Evolutionary conservation across 2,888 invertebrate species (phyloP), one percentile per base, ranked within the genome.

Genomic region (Hypolimnas misippus): DNA sequence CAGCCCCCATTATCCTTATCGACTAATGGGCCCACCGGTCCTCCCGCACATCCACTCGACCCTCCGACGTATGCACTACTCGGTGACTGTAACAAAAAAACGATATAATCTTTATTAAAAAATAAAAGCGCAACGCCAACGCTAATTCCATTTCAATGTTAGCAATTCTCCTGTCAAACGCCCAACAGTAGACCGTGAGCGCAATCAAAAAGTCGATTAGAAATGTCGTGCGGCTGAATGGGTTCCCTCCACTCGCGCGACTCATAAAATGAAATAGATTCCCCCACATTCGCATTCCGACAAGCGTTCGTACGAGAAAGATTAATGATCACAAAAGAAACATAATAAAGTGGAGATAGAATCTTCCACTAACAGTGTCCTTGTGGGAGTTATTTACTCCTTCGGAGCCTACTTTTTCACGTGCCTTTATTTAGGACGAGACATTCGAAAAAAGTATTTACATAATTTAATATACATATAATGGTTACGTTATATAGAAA

Each of bases 241-340:
- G 84, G 82, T 81, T 82, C 81, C 83, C 86, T 85, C 87, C 83
- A 86, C 86, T 87, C 87, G 83, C 88, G 86, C 87, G 87, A 80
- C 89, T 92, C 92, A 91, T 92, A 91, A 92, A 92, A 91, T 86
- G 90, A 91, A 91, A 92, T 92, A 92, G 91, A 92, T 91, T 89
- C 90, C 89, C 91, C 90, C 87, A 92, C 92, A 92, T 92, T 92
- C 92, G 86, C 91, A 92, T 91, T 91, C 92, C 91, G 92, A 92
- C 92, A 91, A 91, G 91, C 92, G 89, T 92, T 90, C 92, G 90
- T 89, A 90, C 91, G 89, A 89, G 89, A 91, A 91, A 92, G 92
- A 92, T 92, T 92, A 92, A 92, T 92, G 92, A 91, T 91, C 92
- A 90, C 91, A 92, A 91, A 92, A 91, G 90, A 90, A 92, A 92